A percentile compares a stretch with the other conserved stretches of the same genome.
phyloP scores from a whole-genome alignment of 2,888 invertebrate species.

The Hemicrepidius hirtus region DNA sequence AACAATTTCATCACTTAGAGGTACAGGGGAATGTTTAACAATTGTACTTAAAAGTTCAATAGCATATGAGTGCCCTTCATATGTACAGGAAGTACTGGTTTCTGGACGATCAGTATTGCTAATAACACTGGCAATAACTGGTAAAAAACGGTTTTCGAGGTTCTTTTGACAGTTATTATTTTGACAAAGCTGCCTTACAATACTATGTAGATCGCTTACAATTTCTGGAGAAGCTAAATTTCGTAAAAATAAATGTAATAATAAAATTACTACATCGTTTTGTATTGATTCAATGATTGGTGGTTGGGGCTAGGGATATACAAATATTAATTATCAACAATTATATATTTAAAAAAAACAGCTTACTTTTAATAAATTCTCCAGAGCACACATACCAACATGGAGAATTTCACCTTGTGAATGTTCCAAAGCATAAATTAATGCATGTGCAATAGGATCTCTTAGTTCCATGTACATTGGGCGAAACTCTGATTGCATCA shows the following conservation, averaged over 20 bases:
- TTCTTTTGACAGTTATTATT: constrained; percentile 45
- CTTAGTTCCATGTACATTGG: constrained; percentile 37
- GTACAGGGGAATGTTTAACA: constrained; percentile 51
- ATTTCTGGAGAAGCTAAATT: constrained; percentile 39
- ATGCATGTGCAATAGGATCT: constrained; percentile 36
- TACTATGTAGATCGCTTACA: constrained; percentile 35
- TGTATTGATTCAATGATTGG: constrained; percentile 32
- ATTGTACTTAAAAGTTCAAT: constrained; percentile 50
- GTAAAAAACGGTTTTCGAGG: constrained; percentile 51
- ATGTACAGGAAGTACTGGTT: constrained; percentile 24
- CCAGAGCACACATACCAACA: constrained; percentile 35
- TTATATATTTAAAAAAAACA: background rate
- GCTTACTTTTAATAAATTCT: constrained; percentile 37
- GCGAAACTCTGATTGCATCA: constrained; percentile 23
- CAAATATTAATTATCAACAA: background rate
- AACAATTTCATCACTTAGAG: constrained; percentile 50
- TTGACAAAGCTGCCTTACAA: constrained; percentile 49
- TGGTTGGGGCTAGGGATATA: constrained; percentile 30
- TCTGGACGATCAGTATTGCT: background rate
- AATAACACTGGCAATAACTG: constrained; percentile 50
- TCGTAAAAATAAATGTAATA: constrained; percentile 32
- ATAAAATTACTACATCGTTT: constrained; percentile 29
- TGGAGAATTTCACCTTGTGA: constrained; percentile 37
- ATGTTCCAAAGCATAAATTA: constrained; percentile 42
- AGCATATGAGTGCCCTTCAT: constrained; percentile 50